Percentiles rank a stretch among this genome's conserved stretches.
Evolutionary conservation across 2,113 vertebrate genomes (phyloP).

Genomic region (Chrysochloris asiatica): DNA sequence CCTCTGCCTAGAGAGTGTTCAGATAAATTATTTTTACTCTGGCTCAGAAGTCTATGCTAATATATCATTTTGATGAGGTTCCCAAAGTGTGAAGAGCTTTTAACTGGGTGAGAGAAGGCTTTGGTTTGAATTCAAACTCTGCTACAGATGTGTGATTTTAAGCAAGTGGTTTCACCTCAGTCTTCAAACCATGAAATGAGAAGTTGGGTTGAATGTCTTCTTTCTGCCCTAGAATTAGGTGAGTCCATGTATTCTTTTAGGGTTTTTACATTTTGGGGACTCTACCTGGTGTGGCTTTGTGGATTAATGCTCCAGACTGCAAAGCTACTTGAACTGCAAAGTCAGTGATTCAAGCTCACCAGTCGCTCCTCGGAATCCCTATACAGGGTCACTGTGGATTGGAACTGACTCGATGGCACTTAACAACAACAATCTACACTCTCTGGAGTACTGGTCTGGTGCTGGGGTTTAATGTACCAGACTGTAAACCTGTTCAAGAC

Average conservation of each 20-base stretch:
- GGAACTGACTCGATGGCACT: too few species aligned
- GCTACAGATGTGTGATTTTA: background rate
- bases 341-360: background rate
- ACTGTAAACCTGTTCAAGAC: too few species aligned
- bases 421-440: too few species aligned
- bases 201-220: background rate
- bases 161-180: background rate
- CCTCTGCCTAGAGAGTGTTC: background rate
- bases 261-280: background rate
- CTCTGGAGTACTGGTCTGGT: too few species aligned
- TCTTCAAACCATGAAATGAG: background rate
- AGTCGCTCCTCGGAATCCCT: background rate
- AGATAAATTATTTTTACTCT: background rate
- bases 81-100: background rate
- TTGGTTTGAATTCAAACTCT: background rate
- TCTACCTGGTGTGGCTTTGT: too few species aligned
- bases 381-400: too few species aligned
- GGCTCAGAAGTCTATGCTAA: background rate
- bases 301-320: too few species aligned
- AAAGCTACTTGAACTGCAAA: too few species aligned
- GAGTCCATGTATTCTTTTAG: background rate
- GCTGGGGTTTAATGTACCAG: too few species aligned
- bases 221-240: background rate
- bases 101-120: too few species aligned
- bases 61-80: background rate